phyloP scores from a whole-genome alignment of 2,888 invertebrate species.

The Scaptomyza polygonia region DNA sequence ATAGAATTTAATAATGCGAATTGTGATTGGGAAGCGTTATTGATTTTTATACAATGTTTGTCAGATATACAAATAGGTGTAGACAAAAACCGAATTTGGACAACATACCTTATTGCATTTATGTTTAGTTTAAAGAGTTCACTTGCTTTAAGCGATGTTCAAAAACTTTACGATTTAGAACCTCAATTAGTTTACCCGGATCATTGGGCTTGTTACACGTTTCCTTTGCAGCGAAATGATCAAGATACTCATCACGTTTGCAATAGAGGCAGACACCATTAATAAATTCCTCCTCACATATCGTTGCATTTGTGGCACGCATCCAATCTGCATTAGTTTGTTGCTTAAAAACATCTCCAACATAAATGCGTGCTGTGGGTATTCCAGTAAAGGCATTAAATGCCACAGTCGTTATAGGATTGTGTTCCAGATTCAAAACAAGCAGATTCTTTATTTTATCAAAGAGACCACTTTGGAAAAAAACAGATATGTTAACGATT shows the following conservation, averaged over 20 bases:
- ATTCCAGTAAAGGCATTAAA: conserved; percentile 55
- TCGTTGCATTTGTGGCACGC: conserved; percentile 61
- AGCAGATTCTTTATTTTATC: conserved; percentile 58
- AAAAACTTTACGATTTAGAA: conserved; percentile 49
- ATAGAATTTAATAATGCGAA: conserved; percentile 57
- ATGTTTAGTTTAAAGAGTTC: conserved; percentile 17
- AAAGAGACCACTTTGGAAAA: conserved; percentile 60
- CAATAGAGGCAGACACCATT: conserved; percentile 68
- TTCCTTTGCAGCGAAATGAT: conserved; percentile 66
- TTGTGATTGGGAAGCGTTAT: conserved; percentile 17
- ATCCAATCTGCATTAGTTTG: conserved; percentile 57
- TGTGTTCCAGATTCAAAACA: conserved; percentile 66
- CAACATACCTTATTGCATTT: conserved; percentile 36
- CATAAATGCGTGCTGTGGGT: conserved; percentile 61
- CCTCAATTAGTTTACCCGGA: conserved; percentile 54
- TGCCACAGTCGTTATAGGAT: conserved; percentile 66
- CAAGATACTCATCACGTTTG: conserved; percentile 64
- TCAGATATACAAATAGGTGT: not conserved
- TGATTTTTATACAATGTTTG: not conserved
- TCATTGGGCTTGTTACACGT: conserved; percentile 64
- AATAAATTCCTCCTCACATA: conserved; percentile 68
- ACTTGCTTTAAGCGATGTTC: conserved; percentile 48
- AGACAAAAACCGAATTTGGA: too few relatives aligned
- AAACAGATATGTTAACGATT: not conserved
- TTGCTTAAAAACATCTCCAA: conserved; percentile 53